Conservation (phyloP, 1,140 invertebrate genomes). For the Atta texana region DNA sequence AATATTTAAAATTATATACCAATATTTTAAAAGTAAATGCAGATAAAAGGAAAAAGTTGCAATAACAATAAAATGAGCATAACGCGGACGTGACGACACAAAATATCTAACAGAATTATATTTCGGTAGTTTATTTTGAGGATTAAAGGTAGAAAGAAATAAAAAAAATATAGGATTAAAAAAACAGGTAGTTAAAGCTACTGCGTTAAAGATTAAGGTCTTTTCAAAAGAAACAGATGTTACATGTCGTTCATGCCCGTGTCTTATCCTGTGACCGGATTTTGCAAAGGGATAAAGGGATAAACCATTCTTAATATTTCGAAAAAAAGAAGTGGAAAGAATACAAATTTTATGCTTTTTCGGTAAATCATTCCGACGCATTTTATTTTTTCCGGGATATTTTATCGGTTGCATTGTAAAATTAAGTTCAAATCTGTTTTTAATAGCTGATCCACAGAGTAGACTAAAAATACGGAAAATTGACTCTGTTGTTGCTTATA, state of each 20-base stretch:
- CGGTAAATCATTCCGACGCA: not conserved
- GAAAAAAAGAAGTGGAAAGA: not conserved
- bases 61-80: not conserved
- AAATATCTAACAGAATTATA: not conserved
- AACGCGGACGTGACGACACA: not conserved
- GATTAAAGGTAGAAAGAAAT: not conserved
- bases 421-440: no score
- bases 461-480: no score
- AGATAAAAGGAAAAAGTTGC: not conserved
- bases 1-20: not conserved
- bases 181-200: conserved; percentile 81
- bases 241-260: not conserved
- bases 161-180: conserved; percentile 33
- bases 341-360: not conserved
- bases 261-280: not conserved
- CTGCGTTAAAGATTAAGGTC: conserved; percentile 63
- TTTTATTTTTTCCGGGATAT: not conserved
- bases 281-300: not conserved
- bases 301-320: not conserved
- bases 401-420: not conserved
- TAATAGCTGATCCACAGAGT: no score
- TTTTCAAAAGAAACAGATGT: conserved; percentile 49
- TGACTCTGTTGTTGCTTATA: no score
- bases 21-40: not conserved
- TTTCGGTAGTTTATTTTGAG: conserved; percentile 8